These are phyloP conservation scores for Sorex araneus DNA, from an alignment of 2,113 vertebrate genomes.

Conservation along the genomic window DNA sequence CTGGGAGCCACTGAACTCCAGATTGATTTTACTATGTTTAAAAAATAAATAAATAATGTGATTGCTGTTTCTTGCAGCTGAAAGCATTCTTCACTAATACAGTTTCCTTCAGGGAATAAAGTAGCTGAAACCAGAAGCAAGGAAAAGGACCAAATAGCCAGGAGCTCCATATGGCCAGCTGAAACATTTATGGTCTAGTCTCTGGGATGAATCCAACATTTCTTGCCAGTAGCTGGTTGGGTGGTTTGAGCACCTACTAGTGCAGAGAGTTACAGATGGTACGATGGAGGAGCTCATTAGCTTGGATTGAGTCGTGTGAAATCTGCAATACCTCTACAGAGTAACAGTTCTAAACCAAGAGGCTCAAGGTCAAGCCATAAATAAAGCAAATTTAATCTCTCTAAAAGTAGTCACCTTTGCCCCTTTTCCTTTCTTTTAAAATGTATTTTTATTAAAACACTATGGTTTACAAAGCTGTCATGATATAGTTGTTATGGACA, in stretches of 20 bases:
- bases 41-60: not conserved
- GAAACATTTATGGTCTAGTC: not conserved
- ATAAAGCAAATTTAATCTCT: constrained; percentile 31
- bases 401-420: constrained; percentile 30
- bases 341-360: not conserved
- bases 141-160: not conserved
- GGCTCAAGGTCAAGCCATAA: not conserved
- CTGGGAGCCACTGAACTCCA: not conserved
- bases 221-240: not conserved
- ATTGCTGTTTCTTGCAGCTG: constrained; percentile 36
- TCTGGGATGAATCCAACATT: constrained; percentile 28
- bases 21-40: not conserved
- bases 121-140: not conserved
- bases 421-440: not conserved
- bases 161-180: not conserved
- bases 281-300: not conserved
- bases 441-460: too few relatives aligned
- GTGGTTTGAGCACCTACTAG: not conserved
- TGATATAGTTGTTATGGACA: too few relatives aligned
- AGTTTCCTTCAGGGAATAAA: not conserved
- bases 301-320: not conserved
- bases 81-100: constrained; percentile 8
- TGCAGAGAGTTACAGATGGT: not conserved
- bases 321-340: not conserved
- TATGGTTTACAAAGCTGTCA: too few relatives aligned